phyloP scores from a whole-genome alignment of 1,140 invertebrate species.

The Apocrypta bakeri region DNA sequence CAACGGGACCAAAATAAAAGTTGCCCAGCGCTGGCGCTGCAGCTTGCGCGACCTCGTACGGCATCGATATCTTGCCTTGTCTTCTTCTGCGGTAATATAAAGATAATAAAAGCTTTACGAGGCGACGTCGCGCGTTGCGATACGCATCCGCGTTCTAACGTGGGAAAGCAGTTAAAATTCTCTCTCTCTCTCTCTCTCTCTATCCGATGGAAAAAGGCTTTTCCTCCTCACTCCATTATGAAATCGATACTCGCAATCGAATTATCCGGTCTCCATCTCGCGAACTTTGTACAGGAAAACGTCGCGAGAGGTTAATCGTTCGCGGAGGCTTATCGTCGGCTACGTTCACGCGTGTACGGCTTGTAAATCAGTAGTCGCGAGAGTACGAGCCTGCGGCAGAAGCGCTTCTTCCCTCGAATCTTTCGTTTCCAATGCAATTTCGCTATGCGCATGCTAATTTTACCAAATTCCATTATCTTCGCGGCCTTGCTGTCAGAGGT shows the following conservation, averaged over 20 bases:
- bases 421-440: not conserved
- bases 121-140: not conserved
- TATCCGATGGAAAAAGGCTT: too few relatives aligned
- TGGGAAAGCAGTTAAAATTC: too few relatives aligned
- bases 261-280: not conserved
- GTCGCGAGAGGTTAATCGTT: not conserved
- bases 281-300: not conserved
- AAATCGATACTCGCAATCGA: too few relatives aligned
- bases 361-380: not conserved
- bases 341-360: not conserved
- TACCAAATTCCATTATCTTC: not conserved
- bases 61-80: slow-evolving; percentile 11
- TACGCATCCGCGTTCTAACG: not conserved
- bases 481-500: not conserved
- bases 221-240: too few relatives aligned
- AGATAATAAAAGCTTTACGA: not conserved
- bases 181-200: too few relatives aligned
- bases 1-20: slow-evolving; percentile 24
- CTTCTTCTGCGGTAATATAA: not conserved
- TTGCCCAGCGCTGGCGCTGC: not conserved
- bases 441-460: not conserved
- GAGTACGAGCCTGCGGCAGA: not conserved
- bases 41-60: not conserved
- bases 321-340: not conserved
- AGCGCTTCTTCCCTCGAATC: not conserved